Evolutionary conservation across 2,113 vertebrate species (phyloP), one percentile per base, ranked within the genome.

Genomic region (Antigone vipio): DNA sequence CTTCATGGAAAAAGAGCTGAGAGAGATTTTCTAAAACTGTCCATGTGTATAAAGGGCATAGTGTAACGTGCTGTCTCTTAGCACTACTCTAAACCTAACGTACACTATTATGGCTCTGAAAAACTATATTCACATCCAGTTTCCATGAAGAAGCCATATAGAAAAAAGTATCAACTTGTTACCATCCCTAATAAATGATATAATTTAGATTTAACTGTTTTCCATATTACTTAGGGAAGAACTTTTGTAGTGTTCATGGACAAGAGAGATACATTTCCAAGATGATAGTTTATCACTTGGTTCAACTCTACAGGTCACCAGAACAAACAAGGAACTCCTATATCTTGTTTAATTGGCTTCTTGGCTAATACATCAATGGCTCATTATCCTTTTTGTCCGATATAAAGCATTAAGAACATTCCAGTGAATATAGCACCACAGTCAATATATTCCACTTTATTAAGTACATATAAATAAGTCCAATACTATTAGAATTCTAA

Each of bases 21-120:
- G 94, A 88, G 67, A 93, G 60, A 42, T 95, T 95, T 97, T 95
- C 96, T 97, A 96, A 97, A 96, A 97, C 82, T 91, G 84, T 93
- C 91, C 89, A 66, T 88, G 27, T 92, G 83, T 91, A 92, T 89
- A 95, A 95, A 91, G 95, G 91, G 38, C 92, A 82, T 45, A 92
- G 86, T 44, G n/a, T 89, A 95, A 95, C 1, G 42, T 96, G 83
- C 77, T 96, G 97, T 93, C 92, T 94, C 66, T 94, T 52, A 93
- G 85, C 85, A 42, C 62, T 95, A 73, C 74, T 93, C 77, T 62
- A 73, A 82, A 69, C 42, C 66, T 85, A 50, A 85, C 44, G 38
- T 76, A 82, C 2, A 1, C 66, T 91, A 40, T 72, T 88, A 47
- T 29, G 53, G 42, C 59, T 80, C 32, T 76, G 42, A 67, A 95